These are phyloP conservation scores for Drosophila mulleri DNA, from an alignment of 2,888 invertebrate genomes.

Conservation along the genomic window DNA sequence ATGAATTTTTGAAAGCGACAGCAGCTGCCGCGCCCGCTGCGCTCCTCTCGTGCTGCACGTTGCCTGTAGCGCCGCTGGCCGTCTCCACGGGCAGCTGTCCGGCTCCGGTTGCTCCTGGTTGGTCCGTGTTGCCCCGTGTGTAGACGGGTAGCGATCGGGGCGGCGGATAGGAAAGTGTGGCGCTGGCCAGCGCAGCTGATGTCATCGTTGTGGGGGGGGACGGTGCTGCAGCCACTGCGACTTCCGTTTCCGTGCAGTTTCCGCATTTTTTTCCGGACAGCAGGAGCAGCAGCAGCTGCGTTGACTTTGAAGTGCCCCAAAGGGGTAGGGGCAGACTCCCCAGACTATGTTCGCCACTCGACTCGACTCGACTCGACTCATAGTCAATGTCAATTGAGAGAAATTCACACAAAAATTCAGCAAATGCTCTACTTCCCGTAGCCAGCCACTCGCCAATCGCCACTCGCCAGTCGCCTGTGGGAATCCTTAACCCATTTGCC, in stretches of 20 bases:
- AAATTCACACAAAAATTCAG: slow-evolving; percentile 71
- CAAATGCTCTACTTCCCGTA: slow-evolving; percentile 27
- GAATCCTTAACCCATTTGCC: slow-evolving; percentile 64
- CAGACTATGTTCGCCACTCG: background rate
- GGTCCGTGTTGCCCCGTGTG: slow-evolving; percentile 7
- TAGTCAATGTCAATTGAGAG: slow-evolving; percentile 75
- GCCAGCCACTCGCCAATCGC: background rate
- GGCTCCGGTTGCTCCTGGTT: slow-evolving; percentile 21
- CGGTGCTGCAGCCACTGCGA: slow-evolving; percentile 76
- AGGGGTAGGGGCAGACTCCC: slow-evolving; percentile 23
- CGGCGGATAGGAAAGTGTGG: slow-evolving; percentile 28
- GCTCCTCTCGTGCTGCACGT: slow-evolving; percentile 28
- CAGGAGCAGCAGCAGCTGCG: slow-evolving; percentile 57
- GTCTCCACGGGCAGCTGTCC: slow-evolving; percentile 54
- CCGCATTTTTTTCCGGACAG: slow-evolving; percentile 67
- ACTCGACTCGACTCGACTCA: slow-evolving; percentile 29
- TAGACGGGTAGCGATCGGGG: background rate
- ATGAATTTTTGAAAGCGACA: slow-evolving; percentile 79
- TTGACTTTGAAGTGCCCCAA: slow-evolving; percentile 77
- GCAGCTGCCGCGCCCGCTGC: slow-evolving; percentile 61
- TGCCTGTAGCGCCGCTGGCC: slow-evolving; percentile 20
- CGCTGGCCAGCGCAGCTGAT: slow-evolving; percentile 72
- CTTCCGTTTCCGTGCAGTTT: slow-evolving; percentile 80
- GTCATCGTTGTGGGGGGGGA: slow-evolving; percentile 40
- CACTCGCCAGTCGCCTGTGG: slow-evolving; percentile 17